Evolutionary conservation across 1,140 invertebrate species (phyloP).

Genomic region (Alviniconcha marisindica): DNA sequence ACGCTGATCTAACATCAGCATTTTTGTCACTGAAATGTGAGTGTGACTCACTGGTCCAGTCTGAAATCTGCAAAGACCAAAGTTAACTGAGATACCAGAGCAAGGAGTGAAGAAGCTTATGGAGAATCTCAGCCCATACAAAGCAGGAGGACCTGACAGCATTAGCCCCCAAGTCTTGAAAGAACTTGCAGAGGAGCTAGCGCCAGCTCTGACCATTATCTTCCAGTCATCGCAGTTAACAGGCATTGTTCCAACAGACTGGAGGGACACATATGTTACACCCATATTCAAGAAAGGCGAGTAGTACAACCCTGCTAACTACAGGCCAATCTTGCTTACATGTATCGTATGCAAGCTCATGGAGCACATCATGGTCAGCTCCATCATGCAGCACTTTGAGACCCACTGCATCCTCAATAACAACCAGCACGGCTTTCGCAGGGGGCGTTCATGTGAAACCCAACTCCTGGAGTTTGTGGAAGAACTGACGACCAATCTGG

Average conservation of each 20-base stretch:
- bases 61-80: too few relatives aligned
- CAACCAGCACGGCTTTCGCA: slow-evolving; percentile 42
- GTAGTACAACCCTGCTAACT: slow-evolving; percentile 47
- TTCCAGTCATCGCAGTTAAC: background rate
- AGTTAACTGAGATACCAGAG: too few relatives aligned
- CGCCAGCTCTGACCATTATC: background rate
- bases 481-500: slow-evolving; percentile 26
- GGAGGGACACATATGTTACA: background rate
- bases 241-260: slow-evolving; percentile 1
- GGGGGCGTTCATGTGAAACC: slow-evolving; percentile 40
- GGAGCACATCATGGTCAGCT: slow-evolving; percentile 35
- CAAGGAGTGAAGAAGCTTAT: background rate
- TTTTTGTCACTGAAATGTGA: too few relatives aligned
- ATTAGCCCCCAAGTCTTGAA: background rate
- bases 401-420: background rate
- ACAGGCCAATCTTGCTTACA: slow-evolving; percentile 49
- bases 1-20: too few relatives aligned
- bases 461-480: slow-evolving; percentile 38
- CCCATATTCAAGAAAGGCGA: background rate
- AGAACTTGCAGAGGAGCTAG: background rate
- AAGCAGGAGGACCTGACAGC: background rate
- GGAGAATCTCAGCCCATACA: background rate
- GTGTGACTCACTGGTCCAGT: too few relatives aligned
- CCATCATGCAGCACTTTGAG: slow-evolving; percentile 42
- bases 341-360: slow-evolving; percentile 40